phyloP scores from a whole-genome alignment of 2,113 vertebrate genomes.

The Plecturocebus donacophilus region DNA sequence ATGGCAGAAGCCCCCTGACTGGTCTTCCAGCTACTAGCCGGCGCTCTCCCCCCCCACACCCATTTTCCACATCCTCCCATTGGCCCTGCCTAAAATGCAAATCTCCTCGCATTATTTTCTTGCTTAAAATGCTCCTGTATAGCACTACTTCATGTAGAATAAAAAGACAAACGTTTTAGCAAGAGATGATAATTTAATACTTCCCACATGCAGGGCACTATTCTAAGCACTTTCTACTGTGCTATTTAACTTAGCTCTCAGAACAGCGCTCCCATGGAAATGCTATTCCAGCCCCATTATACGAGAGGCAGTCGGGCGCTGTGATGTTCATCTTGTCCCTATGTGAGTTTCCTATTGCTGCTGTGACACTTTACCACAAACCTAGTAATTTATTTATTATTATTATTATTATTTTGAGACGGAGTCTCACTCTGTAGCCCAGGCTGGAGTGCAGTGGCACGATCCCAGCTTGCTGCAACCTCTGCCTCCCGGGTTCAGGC shows the following conservation, averaged over 20 bases:
- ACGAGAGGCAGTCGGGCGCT: not conserved
- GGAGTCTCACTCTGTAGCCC: too few relatives aligned
- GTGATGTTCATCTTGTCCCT: not conserved
- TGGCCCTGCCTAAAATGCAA: not conserved
- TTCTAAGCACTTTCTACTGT: not conserved
- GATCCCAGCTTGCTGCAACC: too few relatives aligned
- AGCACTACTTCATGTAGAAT: not conserved
- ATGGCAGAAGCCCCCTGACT: too few relatives aligned
- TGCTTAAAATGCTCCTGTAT: not conserved
- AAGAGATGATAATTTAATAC: not conserved
- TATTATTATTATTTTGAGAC: too few relatives aligned
- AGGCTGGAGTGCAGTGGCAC: too few relatives aligned
- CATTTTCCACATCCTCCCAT: not conserved
- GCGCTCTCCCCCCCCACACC: not conserved
- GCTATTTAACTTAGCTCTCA: not conserved
- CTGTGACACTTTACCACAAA: not conserved
- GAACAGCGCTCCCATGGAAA: not conserved
- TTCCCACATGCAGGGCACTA: not conserved
- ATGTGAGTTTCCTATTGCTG: not conserved
- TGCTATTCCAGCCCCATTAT: too few relatives aligned
- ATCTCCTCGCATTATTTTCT: not conserved
- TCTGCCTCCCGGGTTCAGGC: too few relatives aligned
- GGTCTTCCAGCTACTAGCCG: not conserved
- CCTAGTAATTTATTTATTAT: too few relatives aligned
- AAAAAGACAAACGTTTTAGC: not conserved